A percentile compares a stretch with the other conserved stretches of the same genome.
These are phyloP conservation scores for Mastomys coucha DNA, from an alignment of 2,113 vertebrate genomes.

Conservation along the genomic window DNA sequence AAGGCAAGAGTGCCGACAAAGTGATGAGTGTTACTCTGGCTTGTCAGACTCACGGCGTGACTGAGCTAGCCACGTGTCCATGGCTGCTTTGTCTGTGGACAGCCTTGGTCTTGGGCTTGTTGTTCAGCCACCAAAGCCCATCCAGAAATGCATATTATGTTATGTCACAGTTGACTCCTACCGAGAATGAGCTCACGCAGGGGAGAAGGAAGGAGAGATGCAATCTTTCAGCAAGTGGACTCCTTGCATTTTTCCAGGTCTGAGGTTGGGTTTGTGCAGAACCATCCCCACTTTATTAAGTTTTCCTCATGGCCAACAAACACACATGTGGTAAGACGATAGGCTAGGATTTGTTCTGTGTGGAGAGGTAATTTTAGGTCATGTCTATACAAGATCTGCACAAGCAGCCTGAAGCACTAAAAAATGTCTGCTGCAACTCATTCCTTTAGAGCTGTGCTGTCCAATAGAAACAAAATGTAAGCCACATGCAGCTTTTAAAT, in stretches of 20 bases:
- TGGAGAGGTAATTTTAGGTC: conserved; percentile 66
- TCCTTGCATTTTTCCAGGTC: conserved; percentile 60
- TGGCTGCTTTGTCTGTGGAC: neutral
- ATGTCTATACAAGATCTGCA: conserved; percentile 34
- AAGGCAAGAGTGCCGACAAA: neutral
- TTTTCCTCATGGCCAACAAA: conserved; percentile 39
- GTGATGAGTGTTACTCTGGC: neutral
- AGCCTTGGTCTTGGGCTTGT: neutral
- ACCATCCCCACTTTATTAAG: conserved; percentile 44
- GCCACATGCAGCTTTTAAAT: neutral
- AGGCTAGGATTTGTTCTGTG: conserved; percentile 22
- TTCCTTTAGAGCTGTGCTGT: conserved; percentile 3
- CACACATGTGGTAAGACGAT: conserved; percentile 62
- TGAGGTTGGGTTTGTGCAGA: conserved; percentile 25
- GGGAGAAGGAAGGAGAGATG: neutral
- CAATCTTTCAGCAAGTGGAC: conserved; percentile 24
- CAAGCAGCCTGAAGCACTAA: neutral
- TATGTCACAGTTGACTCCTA: neutral
- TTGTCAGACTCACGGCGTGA: neutral
- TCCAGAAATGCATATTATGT: neutral
- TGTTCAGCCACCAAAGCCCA: neutral
- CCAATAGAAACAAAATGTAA: conserved; percentile 5
- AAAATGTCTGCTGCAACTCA: neutral
- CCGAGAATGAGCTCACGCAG: conserved; percentile 39
- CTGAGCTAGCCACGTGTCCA: neutral